phyloP scores from a whole-genome alignment of 2,888 invertebrate species.

The Lissocephala sabroskyi region DNA sequence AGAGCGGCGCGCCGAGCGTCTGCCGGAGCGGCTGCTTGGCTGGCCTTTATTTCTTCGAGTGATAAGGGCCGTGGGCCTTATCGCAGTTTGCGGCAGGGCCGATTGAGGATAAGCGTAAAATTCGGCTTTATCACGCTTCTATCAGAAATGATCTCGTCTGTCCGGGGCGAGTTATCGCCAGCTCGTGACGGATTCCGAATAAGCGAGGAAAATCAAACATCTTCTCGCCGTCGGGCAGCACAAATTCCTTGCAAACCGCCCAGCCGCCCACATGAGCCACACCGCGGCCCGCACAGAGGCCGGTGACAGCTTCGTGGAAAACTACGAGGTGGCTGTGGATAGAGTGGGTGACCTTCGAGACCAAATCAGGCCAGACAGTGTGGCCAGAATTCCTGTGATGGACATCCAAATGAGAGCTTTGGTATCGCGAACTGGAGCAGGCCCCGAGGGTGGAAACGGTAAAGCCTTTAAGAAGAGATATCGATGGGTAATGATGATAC shows the following conservation, averaged over 20 bases:
- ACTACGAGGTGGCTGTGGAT: conserved; percentile 75
- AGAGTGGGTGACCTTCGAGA: conserved; percentile 71
- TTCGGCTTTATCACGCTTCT: too few species aligned
- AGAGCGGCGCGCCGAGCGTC: too few species aligned
- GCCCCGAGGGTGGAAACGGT: conserved; percentile 74
- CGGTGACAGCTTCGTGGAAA: conserved; percentile 76
- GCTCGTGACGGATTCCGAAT: too few species aligned
- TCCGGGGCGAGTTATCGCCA: too few species aligned
- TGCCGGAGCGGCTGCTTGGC: too few species aligned
- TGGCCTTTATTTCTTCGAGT: too few species aligned
- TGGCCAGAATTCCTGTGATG: conserved; percentile 73
- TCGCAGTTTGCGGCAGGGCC: too few species aligned
- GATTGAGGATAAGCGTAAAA: too few species aligned
- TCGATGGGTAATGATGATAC: conserved; percentile 75
- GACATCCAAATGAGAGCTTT: conserved; percentile 73
- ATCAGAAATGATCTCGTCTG: too few species aligned
- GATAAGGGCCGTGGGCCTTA: too few species aligned
- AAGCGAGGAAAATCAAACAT: conserved; percentile 2
- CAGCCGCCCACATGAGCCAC: conserved; percentile 75
- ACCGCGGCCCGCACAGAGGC: conserved; percentile 75
- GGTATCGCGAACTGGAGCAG: conserved; percentile 73
- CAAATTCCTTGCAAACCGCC: conserved; percentile 68
- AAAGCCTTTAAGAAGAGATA: conserved; percentile 75
- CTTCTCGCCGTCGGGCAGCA: neutral
- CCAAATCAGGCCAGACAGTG: conserved; percentile 70